Evolutionary conservation across 2,113 vertebrate species (phyloP), one percentile per base, ranked within the genome.

Genomic region (Eclectus roratus): DNA sequence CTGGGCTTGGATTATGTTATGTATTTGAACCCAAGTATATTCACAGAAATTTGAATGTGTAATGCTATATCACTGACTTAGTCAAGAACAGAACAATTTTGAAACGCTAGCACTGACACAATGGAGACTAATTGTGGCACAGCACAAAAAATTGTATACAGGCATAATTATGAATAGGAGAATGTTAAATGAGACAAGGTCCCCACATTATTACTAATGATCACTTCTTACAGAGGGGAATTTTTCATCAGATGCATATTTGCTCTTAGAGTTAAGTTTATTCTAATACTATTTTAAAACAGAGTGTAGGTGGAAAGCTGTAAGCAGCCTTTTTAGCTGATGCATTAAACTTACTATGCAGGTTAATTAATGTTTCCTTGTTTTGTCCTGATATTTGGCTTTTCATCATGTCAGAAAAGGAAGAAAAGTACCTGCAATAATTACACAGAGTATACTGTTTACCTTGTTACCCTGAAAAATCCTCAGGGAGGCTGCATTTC

Each of bases 401-500:
- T 52, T 56, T 80, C 13, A 21, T 80, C 61, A 61, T 69, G 56
- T 28, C 61, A 39, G 29, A 90, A 93, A 96, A 41, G 24, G 55
- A 90, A 84, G 35, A 90, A 94, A 91, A 78, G 12, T 56, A 74
- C 11, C 7, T 27, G 43, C 25, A 95, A 31, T 77, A 95, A 94
- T 93, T 97, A 71, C 25, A 94, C 28, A 74, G 79, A 88, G 25
- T 33, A 14, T 79, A 65, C 63, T 88, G 58, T 74, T 96, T 96
- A 91, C 39, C 23, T 39, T 78, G 27, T 91, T 95, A 66, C 27
- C 10, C 10, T 83, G 61, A 95, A 95, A 70, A 94, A 29, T 88
- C 46, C 56, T 94, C 24, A 73, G 71, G 74, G 63, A 95, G 58
- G 15, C 17, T 81, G 7, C 72, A 68, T 95, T 96, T 98, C 91